Percentiles rank a stretch among this genome's conserved stretches.
These are phyloP conservation scores for Galleria mellonella DNA, from an alignment of 1,140 invertebrate genomes.

Conservation along the genomic window DNA sequence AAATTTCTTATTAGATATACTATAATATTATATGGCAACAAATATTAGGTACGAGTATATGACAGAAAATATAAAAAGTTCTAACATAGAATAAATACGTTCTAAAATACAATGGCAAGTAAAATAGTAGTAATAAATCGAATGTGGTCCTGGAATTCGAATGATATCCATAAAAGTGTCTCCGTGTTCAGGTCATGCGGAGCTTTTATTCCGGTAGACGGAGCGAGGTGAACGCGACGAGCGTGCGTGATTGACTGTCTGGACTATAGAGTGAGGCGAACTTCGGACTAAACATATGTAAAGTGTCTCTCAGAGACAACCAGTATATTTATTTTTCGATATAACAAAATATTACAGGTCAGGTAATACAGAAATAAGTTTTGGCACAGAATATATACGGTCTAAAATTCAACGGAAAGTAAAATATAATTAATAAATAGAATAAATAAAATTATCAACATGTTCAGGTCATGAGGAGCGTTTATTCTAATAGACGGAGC, in stretches of 20 bases:
- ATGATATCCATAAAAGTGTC: conserved; percentile 23
- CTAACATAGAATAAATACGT: too few species aligned
- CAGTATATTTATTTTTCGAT: conserved; percentile 9
- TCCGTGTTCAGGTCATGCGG: conserved; percentile 28
- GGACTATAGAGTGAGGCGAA: conserved; percentile 3
- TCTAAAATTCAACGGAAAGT: conserved; percentile 1
- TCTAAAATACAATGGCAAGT: neutral
- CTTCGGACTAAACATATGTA: too few species aligned
- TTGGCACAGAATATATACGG: too few species aligned
- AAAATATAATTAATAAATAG: conserved; percentile 1
- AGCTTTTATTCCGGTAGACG: conserved; percentile 41
- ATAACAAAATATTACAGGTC: too few species aligned
- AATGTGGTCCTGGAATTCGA: conserved; percentile 11
- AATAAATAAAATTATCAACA: conserved; percentile 19
- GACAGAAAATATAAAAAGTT: too few species aligned
- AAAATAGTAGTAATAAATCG: conserved; percentile 2
- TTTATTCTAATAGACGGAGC: conserved; percentile 42
- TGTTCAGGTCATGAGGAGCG: conserved; percentile 29
- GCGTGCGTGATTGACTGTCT: conserved; percentile 27
- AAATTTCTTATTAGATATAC: too few species aligned
- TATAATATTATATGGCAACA: too few species aligned
- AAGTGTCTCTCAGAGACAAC: too few species aligned
- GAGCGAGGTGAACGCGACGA: conserved; percentile 22
- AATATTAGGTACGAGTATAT: too few species aligned
- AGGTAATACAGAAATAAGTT: too few species aligned